Percentiles rank a stretch among this genome's conserved stretches.
Evolutionary conservation across 1,140 invertebrate species (phyloP).

Genomic region (Drosophila paulistorum): DNA sequence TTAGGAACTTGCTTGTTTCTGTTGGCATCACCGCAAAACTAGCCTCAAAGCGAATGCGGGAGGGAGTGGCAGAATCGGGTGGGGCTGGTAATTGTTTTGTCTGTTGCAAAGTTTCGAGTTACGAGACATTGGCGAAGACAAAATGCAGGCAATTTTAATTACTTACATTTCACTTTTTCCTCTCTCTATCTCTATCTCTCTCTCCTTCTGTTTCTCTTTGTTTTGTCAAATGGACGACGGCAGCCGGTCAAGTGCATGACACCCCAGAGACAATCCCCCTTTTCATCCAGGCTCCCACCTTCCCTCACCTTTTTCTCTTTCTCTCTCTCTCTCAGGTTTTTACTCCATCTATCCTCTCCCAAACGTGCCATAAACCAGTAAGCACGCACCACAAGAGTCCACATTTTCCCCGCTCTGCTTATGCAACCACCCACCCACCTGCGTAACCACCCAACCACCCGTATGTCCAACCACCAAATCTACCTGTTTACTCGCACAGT

Average conservation of each 20-base stretch:
- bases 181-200: background rate
- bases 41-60: background rate
- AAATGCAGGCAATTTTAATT: constrained; percentile 76
- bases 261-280: background rate
- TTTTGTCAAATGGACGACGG: constrained; percentile 57
- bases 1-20: no score
- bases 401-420: background rate
- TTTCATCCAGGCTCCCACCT: background rate
- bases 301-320: no score
- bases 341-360: constrained; percentile 36
- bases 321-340: no score
- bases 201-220: background rate
- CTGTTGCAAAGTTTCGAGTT: constrained; percentile 44
- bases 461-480: background rate
- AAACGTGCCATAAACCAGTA: constrained; percentile 70
- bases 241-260: constrained; percentile 70
- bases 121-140: constrained; percentile 48
- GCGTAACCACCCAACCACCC: constrained; percentile 27
- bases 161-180: constrained; percentile 72
- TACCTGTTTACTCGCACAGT: constrained; percentile 19
- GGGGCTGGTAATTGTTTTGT: background rate
- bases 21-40: no score
- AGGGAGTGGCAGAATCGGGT: background rate
- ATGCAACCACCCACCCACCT: constrained; percentile 18
- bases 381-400: constrained; percentile 51